These are phyloP conservation scores for Athrips mouffetella DNA, from an alignment of 2,888 invertebrate species.

Conservation along the genomic window DNA sequence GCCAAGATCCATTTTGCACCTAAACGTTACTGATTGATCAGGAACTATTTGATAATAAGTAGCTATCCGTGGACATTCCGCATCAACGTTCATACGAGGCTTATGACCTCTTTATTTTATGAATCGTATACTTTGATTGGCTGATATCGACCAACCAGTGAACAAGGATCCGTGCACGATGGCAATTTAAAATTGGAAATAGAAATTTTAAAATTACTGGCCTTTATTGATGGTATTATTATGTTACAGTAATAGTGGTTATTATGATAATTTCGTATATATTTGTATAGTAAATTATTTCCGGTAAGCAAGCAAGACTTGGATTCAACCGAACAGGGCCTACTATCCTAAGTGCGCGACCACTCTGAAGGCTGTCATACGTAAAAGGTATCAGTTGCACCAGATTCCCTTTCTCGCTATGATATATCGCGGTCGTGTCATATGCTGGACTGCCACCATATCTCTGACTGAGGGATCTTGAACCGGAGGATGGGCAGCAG, in stretches of 20 bases:
- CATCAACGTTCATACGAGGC: constrained; percentile 38
- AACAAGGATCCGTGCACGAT: constrained; percentile 30
- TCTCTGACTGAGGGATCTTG: too few relatives aligned
- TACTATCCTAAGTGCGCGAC: too few relatives aligned
- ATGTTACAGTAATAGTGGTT: constrained; percentile 28
- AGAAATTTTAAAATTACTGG: constrained; percentile 47
- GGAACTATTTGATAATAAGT: not conserved
- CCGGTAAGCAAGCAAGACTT: constrained; percentile 19
- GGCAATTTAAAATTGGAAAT: constrained; percentile 53
- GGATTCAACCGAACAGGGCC: not conserved
- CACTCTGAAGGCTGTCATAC: too few relatives aligned
- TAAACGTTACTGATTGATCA: too few relatives aligned
- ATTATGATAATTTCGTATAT: not conserved
- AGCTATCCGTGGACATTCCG: constrained; percentile 13
- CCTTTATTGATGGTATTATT: constrained; percentile 33
- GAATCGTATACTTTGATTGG: constrained; percentile 39
- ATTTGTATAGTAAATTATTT: constrained; percentile 12
- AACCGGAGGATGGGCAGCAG: too few relatives aligned
- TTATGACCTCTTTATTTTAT: constrained; percentile 44
- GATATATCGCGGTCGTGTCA: too few relatives aligned
- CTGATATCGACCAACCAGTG: constrained; percentile 22
- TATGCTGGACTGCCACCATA: too few relatives aligned
- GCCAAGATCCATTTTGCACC: too few relatives aligned
- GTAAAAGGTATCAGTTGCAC: too few relatives aligned
- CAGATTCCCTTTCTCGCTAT: too few relatives aligned